phyloP scores from a whole-genome alignment of 2,888 invertebrate genomes.

The Resseliella maxima region DNA sequence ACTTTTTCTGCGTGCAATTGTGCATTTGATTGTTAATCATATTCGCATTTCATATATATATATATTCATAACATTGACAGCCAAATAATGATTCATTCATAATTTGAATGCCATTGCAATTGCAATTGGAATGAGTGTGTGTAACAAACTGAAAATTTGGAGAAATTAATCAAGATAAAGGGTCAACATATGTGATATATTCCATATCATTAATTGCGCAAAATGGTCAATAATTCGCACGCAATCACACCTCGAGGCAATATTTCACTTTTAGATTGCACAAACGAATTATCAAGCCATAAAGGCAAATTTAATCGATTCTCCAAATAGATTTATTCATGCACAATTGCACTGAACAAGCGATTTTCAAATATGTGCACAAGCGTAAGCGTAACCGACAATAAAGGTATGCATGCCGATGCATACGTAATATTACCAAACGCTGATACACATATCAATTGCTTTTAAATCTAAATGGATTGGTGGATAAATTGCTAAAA shows the following conservation, averaged over 20 bases:
- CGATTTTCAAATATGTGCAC: neutral
- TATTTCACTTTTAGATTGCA: conserved; percentile 51
- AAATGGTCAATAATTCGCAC: conserved; percentile 51
- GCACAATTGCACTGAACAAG: conserved; percentile 48
- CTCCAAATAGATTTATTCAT: conserved; percentile 47
- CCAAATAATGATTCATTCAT: conserved; percentile 9
- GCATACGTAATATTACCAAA: conserved; percentile 28
- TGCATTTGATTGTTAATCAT: neutral
- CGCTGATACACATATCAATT: conserved; percentile 44
- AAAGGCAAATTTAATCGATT: conserved; percentile 50
- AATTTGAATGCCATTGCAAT: neutral
- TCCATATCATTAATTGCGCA: conserved; percentile 45
- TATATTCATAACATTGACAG: neutral
- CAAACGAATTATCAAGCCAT: conserved; percentile 52
- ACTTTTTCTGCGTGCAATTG: no score
- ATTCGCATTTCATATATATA: neutral
- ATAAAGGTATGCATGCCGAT: conserved; percentile 26
- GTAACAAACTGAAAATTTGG: neutral
- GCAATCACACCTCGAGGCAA: conserved; percentile 42
- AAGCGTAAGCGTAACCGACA: neutral
- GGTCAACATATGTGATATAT: conserved; percentile 39
- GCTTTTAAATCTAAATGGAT: conserved; percentile 52
- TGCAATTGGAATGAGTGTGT: neutral
- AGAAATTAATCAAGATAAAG: conserved; percentile 53
- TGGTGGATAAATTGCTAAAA: conserved; percentile 44